phyloP scores from a whole-genome alignment of 2,797 vertebrate genomes.

The Anas capensis region DNA sequence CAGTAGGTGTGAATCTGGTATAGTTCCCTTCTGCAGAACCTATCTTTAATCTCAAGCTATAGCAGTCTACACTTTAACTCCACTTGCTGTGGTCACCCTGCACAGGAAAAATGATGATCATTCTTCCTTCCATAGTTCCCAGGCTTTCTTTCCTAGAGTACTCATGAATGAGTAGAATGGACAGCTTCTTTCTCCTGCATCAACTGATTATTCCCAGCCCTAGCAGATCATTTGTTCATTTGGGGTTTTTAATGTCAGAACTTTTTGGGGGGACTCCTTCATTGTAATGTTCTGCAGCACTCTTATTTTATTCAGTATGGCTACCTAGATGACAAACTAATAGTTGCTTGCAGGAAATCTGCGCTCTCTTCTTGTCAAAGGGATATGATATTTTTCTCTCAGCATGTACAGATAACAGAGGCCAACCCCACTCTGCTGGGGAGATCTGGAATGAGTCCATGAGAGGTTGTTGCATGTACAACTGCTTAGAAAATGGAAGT shows the following conservation, averaged over 20 bases:
- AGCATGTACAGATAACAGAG: constrained; percentile 94
- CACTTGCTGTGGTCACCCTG: neutral
- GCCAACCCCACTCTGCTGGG: constrained; percentile 86
- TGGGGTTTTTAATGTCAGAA: neutral
- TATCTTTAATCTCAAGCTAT: neutral
- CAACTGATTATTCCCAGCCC: neutral
- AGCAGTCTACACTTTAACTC: neutral
- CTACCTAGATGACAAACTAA: neutral
- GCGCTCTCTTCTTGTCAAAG: neutral
- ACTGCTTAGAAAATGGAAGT: constrained; percentile 92
- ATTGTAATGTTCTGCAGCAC: fast-evolving
- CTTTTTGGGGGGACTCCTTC: neutral
- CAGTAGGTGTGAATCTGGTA: neutral
- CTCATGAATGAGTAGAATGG: neutral
- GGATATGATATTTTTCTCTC: neutral
- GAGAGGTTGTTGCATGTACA: constrained; percentile 90
- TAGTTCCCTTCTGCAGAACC: neutral
- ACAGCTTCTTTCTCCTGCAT: neutral
- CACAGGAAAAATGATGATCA: neutral
- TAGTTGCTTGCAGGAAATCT: neutral
- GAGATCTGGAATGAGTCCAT: constrained; percentile 93
- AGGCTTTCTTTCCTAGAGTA: neutral
- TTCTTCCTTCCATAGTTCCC: fast-evolving
- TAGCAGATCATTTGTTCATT: neutral
- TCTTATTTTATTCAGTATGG: neutral